A percentile compares a stretch with the other conserved stretches of the same genome.
Evolutionary conservation across 2,797 vertebrate genomes (phyloP).

Genomic region (Oreochromis grahami): DNA sequence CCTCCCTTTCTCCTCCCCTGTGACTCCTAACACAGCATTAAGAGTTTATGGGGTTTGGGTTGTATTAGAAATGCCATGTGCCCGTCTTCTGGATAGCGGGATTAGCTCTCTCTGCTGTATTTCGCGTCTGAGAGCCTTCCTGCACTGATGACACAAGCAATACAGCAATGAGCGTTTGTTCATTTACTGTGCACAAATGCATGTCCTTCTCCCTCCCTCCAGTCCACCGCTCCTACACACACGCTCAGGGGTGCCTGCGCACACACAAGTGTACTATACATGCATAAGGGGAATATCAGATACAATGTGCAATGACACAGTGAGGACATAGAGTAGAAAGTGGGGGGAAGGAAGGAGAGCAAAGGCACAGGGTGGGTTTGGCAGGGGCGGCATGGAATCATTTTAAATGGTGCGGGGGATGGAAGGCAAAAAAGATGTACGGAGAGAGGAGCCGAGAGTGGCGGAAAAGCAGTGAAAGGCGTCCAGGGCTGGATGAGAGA

Average conservation of each 20-base stretch:
- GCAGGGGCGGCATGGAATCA: constrained; percentile 48
- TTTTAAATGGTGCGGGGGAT: constrained; percentile 63
- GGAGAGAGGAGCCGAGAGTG: constrained; percentile 34
- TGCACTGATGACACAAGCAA: constrained; percentile 73
- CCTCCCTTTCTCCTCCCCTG: constrained; percentile 48
- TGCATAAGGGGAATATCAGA: constrained; percentile 66
- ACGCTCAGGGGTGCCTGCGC: constrained; percentile 34
- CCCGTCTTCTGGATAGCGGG: constrained; percentile 46
- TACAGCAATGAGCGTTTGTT: constrained; percentile 67
- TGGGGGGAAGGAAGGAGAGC: constrained; percentile 22
- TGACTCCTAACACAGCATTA: constrained; percentile 66
- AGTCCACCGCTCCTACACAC: constrained; percentile 10
- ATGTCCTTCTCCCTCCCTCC: constrained; percentile 51
- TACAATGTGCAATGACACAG: constrained; percentile 74
- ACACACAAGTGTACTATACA: constrained; percentile 28
- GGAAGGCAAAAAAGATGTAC: constrained; percentile 47
- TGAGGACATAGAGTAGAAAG: constrained; percentile 63
- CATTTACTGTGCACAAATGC: constrained; percentile 65
- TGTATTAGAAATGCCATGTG: constrained; percentile 56
- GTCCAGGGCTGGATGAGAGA: constrained; percentile 33
- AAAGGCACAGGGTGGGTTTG: constrained; percentile 47
- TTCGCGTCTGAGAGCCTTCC: constrained; percentile 49
- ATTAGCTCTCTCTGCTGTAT: constrained; percentile 57
- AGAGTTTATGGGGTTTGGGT: constrained; percentile 62
- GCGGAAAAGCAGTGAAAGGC: constrained; percentile 27